Conservation (phyloP, 2,888 invertebrate genomes). For the Theodoxus fluviatilis region DNA sequence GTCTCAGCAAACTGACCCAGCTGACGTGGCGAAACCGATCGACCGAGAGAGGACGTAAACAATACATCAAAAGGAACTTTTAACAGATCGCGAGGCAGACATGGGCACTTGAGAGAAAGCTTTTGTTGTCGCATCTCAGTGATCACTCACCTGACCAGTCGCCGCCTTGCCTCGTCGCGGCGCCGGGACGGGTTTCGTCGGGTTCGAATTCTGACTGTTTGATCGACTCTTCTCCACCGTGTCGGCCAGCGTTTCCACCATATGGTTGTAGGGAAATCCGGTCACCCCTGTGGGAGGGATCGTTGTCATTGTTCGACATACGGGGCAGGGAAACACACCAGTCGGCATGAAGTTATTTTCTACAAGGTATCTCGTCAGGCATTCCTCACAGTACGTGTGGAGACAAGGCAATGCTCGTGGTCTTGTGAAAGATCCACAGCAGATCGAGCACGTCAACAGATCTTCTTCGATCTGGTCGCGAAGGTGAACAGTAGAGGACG, state of each 20-base stretch:
- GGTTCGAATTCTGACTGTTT: constrained; percentile 20
- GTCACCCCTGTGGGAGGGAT: constrained; percentile 46
- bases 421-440: constrained; percentile 42
- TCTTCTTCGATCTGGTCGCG: constrained; percentile 48
- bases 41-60: too few species aligned
- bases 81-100: too few species aligned
- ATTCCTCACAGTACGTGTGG: constrained; percentile 57
- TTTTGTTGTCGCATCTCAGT: too few species aligned
- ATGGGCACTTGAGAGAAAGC: too few species aligned
- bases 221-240: constrained; percentile 39
- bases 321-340: constrained; percentile 53
- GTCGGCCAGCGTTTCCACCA: constrained; percentile 49
- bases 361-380: constrained; percentile 48
- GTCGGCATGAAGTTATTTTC: constrained; percentile 36
- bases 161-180: too few species aligned
- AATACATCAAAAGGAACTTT: too few species aligned
- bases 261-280: constrained; percentile 51
- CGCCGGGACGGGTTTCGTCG: constrained; percentile 29
- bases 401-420: constrained; percentile 59
- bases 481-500: constrained; percentile 32
- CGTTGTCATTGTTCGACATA: constrained; percentile 42
- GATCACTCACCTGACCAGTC: too few species aligned
- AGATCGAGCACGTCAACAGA: constrained; percentile 54
- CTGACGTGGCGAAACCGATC: too few species aligned
- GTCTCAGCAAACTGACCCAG: too few species aligned